phyloP scores from a whole-genome alignment of 2,797 vertebrate genomes.

The Bradypus variegatus region DNA sequence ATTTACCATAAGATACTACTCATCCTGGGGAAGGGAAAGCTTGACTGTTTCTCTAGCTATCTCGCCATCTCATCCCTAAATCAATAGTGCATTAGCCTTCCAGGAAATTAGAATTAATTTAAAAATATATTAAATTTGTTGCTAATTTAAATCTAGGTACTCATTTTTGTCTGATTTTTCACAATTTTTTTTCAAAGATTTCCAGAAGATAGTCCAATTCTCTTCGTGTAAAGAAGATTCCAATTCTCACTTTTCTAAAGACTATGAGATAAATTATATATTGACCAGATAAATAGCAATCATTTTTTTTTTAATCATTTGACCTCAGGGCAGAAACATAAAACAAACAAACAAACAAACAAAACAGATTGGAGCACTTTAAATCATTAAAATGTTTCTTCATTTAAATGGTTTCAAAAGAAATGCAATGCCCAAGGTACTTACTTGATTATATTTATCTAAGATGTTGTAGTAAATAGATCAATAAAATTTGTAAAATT shows the following conservation, averaged over 20 bases:
- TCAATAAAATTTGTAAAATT: not conserved
- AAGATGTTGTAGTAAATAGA: not conserved
- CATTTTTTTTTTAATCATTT: not conserved
- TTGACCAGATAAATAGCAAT: not conserved
- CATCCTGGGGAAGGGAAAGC: not conserved
- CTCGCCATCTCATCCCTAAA: slow-evolving; percentile 41
- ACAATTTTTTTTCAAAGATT: not conserved
- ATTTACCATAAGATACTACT: slow-evolving; percentile 51
- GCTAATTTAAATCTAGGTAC: slow-evolving; percentile 52
- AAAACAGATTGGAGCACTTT: not conserved
- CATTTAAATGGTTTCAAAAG: slow-evolving; percentile 15
- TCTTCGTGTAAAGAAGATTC: not conserved
- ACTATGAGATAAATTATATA: not conserved
- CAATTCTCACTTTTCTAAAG: not conserved
- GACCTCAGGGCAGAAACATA: not conserved
- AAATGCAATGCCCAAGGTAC: not conserved
- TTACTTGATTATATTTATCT: not conserved
- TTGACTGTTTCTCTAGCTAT: slow-evolving; percentile 33
- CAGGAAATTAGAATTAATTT: slow-evolving; percentile 59
- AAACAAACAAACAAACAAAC: not conserved
- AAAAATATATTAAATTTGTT: slow-evolving; percentile 60
- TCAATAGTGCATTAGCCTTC: slow-evolving; percentile 52
- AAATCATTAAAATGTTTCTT: slow-evolving; percentile 22
- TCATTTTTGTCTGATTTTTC: slow-evolving; percentile 28
- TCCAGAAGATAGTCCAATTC: not conserved